Base-by-base conservation (phyloP, 2,113 vertebrate species). In the Uropsilus gracilis region DNA sequence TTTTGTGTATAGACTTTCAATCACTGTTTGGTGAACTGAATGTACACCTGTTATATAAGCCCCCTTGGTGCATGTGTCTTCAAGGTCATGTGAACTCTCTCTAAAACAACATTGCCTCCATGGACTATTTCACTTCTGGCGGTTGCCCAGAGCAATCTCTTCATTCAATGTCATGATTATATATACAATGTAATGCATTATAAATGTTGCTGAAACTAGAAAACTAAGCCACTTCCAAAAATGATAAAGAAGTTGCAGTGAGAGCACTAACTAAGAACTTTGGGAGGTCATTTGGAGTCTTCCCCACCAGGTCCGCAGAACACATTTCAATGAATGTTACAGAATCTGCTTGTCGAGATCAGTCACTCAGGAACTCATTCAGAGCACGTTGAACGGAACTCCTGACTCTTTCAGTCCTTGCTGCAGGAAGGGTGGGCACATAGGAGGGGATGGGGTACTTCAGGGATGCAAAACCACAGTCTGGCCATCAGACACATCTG, bases 401-500 rank as follows among this genome's bases (percentile, higher is more conserved):
- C 64, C 42, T 48, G 55, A 30, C 39, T 80, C 77, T 42, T 76
- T 53, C 53, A 68, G 28, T 6, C 7, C 8, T 26, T 72, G 75
- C 50, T 89, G 86, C 34, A 17, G 80, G 63, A 87, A 92, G 28
- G 18, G 9, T 16, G 69, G 42, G 4, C 68, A 42, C 11, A 50
- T 48, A 86, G 22, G 53, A 61, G 46, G 53, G 2, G 59, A 22
- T 28, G 64, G 37, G 57, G 57, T 22, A 32, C 75, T 71, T n/a
- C 34, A 30, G 89, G 89, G 86, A 86, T 50, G 28, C 9, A 8
- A 76, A 92, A 59, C 24, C 57, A 63, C 77, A 83, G 77, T 14
- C 72, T 83, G 86, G 85, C 34, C 88, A 87, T 93, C 86, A 91
- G 64, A 72, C n/a, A 66, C 93, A 97, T 95, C 94, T 95, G 96